phyloP scores from a whole-genome alignment of 2,113 vertebrate genomes.

The Paradoxurus hermaphroditus region DNA sequence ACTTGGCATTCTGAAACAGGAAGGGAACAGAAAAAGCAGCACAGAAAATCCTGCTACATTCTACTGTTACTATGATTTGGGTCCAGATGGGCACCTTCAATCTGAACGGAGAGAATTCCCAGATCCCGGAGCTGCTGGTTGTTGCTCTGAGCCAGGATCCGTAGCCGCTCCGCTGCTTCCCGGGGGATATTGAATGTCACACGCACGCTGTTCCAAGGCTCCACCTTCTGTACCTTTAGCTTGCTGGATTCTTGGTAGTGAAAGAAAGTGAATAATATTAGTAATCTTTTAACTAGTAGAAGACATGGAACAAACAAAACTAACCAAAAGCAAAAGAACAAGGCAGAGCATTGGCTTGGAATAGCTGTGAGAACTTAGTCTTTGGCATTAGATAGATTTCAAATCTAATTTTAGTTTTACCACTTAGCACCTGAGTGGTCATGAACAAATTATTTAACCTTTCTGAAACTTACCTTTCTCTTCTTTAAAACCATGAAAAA shows the following conservation, averaged over 20 bases:
- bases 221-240: constrained; percentile 90
- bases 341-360: background rate
- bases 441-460: constrained; percentile 11
- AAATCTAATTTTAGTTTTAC: constrained; percentile 24
- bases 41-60: background rate
- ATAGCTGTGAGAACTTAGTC: background rate
- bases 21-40: background rate
- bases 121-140: constrained; percentile 98
- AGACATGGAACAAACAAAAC: background rate
- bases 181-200: constrained; percentile 98
- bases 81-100: constrained; percentile 87
- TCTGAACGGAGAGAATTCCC: constrained; percentile 98
- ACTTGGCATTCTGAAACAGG: constrained; percentile 15
- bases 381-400: background rate
- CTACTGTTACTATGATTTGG: constrained; percentile 17
- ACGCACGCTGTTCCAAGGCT: constrained; percentile 98
- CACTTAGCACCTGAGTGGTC: background rate
- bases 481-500: constrained; percentile 42
- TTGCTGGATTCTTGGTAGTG: constrained; percentile 85
- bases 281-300: constrained; percentile 34
- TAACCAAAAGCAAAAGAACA: background rate
- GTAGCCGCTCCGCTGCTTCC: constrained; percentile 95
- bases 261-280: constrained; percentile 54
- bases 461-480: constrained; percentile 8
- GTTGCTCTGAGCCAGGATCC: constrained; percentile 96